Evolutionary conservation across 2,113 vertebrate species (phyloP).

Genomic region (Tragelaphus scriptus): DNA sequence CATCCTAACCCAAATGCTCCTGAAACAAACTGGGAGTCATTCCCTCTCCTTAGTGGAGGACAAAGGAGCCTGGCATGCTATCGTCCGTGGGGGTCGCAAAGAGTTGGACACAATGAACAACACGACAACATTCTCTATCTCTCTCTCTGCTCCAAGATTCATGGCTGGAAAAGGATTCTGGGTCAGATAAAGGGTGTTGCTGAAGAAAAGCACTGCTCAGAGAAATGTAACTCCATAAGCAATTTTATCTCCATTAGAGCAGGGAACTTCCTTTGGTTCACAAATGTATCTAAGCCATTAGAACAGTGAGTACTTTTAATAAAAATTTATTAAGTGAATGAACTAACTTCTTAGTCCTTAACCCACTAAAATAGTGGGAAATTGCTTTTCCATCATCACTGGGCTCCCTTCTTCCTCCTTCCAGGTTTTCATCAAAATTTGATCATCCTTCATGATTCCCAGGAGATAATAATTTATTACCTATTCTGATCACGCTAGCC

Average conservation of each 20-base stretch:
- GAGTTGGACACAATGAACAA: not conserved
- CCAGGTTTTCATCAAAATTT: not conserved
- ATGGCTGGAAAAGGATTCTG: not conserved
- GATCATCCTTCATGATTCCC: not conserved
- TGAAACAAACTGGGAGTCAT: not conserved
- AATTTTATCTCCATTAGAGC: not conserved
- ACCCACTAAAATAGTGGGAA: not conserved
- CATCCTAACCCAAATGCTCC: not conserved
- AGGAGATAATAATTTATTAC: not conserved
- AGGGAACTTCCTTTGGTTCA: not conserved
- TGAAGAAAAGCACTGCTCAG: not conserved
- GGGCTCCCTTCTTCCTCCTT: not conserved
- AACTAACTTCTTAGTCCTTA: not conserved
- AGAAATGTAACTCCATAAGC: not conserved
- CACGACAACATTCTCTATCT: not conserved
- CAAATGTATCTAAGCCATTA: not conserved
- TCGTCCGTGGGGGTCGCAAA: not conserved
- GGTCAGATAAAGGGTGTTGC: not conserved
- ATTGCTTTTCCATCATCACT: not conserved
- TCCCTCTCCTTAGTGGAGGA: not conserved
- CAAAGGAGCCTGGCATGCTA: not conserved
- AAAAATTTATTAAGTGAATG: not conserved
- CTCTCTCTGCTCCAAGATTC: not conserved
- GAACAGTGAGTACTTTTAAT: not conserved
- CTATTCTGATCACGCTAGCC: not conserved